Evolutionary conservation across 2,113 vertebrate species (phyloP).

Genomic region (Gopherus evgoodei): DNA sequence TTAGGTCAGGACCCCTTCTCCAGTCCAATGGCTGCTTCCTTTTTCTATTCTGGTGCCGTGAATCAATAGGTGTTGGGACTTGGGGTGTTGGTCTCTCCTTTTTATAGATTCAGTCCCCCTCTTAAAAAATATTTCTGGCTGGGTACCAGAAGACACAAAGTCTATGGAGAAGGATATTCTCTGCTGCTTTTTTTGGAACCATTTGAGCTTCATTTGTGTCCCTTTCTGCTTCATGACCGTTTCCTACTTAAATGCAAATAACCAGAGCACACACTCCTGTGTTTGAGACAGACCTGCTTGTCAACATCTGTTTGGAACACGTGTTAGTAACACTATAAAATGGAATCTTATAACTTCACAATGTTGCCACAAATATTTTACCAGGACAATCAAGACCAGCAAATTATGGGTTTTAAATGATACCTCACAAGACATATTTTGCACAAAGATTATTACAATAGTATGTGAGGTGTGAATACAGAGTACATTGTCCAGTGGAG

Average conservation of each 20-base stretch:
- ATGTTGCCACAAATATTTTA: neutral
- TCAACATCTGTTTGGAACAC: neutral
- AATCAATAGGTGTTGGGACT: too few species aligned
- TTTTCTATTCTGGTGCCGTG: too few species aligned
- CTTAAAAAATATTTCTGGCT: too few species aligned
- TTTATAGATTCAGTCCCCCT: too few species aligned
- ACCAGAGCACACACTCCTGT: neutral
- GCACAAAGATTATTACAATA: neutral
- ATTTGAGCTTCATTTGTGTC: neutral
- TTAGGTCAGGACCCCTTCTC: too few species aligned
- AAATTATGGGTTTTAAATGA: neutral
- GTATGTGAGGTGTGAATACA: neutral
- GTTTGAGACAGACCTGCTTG: neutral
- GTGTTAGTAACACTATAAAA: neutral
- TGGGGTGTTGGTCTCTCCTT: too few species aligned
- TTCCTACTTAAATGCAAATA: neutral
- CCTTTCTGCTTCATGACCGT: neutral
- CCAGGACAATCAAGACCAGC: neutral
- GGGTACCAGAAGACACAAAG: too few species aligned
- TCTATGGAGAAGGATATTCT: neutral
- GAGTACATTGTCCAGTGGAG: neutral
- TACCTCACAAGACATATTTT: neutral
- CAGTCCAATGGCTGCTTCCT: too few species aligned
- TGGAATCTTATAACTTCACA: neutral
- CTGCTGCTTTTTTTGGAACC: neutral